Evolutionary conservation across 1,140 invertebrate species (phyloP), one percentile per base, ranked within the genome.

Genomic region (Diorhabda sublineata): DNA sequence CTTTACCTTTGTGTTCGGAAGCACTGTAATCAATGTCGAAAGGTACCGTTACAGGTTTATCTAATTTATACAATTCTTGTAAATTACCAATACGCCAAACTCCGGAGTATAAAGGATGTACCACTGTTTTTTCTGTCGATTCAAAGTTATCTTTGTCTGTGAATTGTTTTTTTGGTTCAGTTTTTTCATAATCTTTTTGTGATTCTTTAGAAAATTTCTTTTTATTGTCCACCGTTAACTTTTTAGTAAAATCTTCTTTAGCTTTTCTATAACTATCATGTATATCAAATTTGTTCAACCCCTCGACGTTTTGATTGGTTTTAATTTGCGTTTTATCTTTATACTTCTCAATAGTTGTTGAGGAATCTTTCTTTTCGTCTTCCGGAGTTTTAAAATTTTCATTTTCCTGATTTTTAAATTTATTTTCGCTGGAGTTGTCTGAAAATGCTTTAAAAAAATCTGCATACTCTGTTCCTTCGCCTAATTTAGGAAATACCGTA

Each of bases 21-120:
- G 65, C 65, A 26, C 57, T 58, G n/a, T 67, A 67, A 11, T 67
- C 65, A 41, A 60, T 57, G 57, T 67, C 65, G n/a, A 67, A 67
- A 5, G 65, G 65, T 8, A 67, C 57, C 45, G 57, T 45, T n/a
- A 67, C 43, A 41, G 65, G 65, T 45, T 67, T 67, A 43, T 60
- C 45, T 11, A 58, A 59, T 60, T 61, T 67, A 45, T 60, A 67
- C 3, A 67, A 45, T 8, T 67, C 65, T 41, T 59, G 58, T 4
- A 67, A 43, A 45, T 5, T 56, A 8, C 44, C 57, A n/a, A 60
- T 45, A 8, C 26, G 56, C 58, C 57, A 60, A 7, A 60, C 43
- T 8, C 65, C 65, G 42, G 65, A 58, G 41, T 67, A 67, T 42
- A 67, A 45, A 26, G 65, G 65, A 8, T 67, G 65, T 0, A 60